Evolutionary conservation across 2,888 invertebrate genomes (phyloP).

Genomic region (Cheilosia vernalis): DNA sequence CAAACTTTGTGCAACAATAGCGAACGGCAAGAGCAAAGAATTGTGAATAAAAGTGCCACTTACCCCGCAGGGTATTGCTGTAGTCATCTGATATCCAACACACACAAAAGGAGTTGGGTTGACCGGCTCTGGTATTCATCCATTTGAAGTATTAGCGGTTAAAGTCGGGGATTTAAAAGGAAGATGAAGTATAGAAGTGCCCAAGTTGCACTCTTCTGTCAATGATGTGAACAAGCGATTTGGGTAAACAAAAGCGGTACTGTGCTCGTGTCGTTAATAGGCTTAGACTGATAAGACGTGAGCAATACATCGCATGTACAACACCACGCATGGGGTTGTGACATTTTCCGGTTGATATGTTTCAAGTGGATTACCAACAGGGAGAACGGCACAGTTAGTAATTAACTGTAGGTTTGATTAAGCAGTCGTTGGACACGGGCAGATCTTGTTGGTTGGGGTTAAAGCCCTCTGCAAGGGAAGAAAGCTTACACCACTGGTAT

Average conservation of each 20-base stretch:
- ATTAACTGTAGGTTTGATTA: not conserved
- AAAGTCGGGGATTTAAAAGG: constrained; percentile 6
- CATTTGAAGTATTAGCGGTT: constrained; percentile 15
- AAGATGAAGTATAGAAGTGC: not conserved
- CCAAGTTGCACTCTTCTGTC: constrained; percentile 2
- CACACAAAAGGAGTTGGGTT: not conserved
- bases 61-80: not conserved
- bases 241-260: constrained; percentile 32
- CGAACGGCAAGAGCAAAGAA: not conserved
- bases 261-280: not conserved
- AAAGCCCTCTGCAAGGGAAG: no score
- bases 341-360: constrained; percentile 28
- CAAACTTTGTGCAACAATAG: not conserved
- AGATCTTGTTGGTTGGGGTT: no score
- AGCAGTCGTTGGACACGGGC: not conserved
- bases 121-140: not conserved
- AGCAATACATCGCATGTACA: constrained; percentile 25
- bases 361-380: not conserved
- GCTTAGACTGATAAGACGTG: constrained; percentile 28
- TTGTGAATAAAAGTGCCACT: not conserved
- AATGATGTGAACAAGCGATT: constrained; percentile 37
- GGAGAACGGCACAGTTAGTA: not conserved
- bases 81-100: constrained; percentile 7
- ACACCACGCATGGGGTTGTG: constrained; percentile 1
- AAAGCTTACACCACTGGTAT: no score